Evolutionary conservation across 1,140 invertebrate genomes (phyloP), one percentile per base, ranked within the genome.

Genomic region (Nasonia vitripennis): DNA sequence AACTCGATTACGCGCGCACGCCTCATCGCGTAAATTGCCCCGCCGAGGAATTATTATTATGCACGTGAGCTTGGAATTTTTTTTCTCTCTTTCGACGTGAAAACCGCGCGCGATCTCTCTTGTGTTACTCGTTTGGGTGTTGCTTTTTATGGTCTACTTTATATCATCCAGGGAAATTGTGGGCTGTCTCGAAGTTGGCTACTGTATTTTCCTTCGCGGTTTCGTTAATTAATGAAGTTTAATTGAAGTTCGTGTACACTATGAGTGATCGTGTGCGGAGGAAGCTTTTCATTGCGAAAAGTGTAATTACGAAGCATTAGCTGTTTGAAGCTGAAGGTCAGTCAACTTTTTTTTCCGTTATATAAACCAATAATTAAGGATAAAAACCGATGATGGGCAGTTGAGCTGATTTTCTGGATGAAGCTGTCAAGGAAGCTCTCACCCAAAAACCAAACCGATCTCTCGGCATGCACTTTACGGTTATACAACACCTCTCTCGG

Each of bases 1-100:
- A 83, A 83, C 73, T 62, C 34, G 20, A 67, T 34, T 45, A 78
- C 14, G 45, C 5, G 27, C 23, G 11, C 20, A 77, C 73, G 55
- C 78, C 45, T 79, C 78, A 34, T 37, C 55, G 78, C 78, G 55
- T n/a, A 79, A 79, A 79, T 79, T 74, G 37, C 73, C 12, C 34
- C 11, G 9, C 20, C 27, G 27, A 27, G 17, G 17, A 20, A 48
- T 48, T 48, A 31, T 78, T 78, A 78, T 78, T 78, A 41, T 78
- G 34, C 75, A 78, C 75, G 41, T n/a, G 45, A 78, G 75, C 73
- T 41, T 4, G 20, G 37, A 37, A 75, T 80, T 68, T 80, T 80
- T 68, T 45, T 70, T 14, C 37, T 71, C 48, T 62, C 7, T 51
- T 12, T 62, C 17, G 55, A 17, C 55, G 55, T 20, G 55, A 62